phyloP scores from a whole-genome alignment of 2,113 vertebrate genomes.

The Prinia subflava region DNA sequence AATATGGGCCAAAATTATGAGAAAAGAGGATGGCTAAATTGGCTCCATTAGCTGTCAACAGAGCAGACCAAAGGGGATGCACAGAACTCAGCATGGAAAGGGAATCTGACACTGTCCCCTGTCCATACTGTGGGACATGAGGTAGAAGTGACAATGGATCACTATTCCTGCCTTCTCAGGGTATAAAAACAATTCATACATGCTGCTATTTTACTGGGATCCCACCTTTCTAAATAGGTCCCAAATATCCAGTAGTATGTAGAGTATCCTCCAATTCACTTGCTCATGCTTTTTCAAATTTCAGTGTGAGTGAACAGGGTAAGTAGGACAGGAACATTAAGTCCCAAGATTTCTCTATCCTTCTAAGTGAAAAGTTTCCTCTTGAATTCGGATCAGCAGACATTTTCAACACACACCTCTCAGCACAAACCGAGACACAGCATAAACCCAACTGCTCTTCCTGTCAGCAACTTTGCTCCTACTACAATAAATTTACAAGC shows the following conservation, averaged over 20 bases:
- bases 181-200: background rate
- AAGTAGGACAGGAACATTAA: background rate
- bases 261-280: background rate
- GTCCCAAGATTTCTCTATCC: background rate
- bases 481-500: background rate
- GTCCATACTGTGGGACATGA: rapidly evolving
- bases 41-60: background rate
- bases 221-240: background rate
- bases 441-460: background rate
- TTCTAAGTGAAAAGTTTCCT: background rate
- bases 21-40: background rate
- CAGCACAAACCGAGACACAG: background rate
- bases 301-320: background rate
- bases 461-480: background rate
- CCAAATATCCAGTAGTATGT: background rate
- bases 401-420: background rate
- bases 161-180: background rate
- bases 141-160: background rate
- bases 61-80: background rate
- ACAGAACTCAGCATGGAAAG: background rate
- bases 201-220: background rate
- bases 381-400: background rate
- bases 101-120: background rate
- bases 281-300: background rate
- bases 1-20: background rate